Evolutionary conservation across 2,888 invertebrate species (phyloP).

Genomic region (Alcis repandata): DNA sequence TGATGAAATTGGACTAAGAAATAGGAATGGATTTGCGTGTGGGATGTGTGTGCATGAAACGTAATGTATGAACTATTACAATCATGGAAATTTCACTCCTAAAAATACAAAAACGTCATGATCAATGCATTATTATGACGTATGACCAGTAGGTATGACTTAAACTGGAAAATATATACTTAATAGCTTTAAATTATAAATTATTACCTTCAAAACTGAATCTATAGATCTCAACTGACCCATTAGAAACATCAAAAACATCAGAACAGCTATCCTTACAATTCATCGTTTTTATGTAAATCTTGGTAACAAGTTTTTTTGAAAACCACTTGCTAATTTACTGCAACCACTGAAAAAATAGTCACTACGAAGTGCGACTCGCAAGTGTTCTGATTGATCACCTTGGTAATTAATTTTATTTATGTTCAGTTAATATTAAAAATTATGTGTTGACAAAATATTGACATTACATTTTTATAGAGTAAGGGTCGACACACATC

Average conservation of each 20-base stretch:
- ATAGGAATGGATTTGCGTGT: too few relatives aligned
- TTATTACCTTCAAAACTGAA: slow-evolving; percentile 23
- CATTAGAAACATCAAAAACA: slow-evolving; percentile 4
- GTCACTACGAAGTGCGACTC: not conserved
- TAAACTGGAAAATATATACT: too few relatives aligned
- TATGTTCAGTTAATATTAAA: slow-evolving; percentile 38
- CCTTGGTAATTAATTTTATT: slow-evolving; percentile 67
- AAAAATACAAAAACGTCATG: too few relatives aligned
- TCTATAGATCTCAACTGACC: slow-evolving; percentile 5
- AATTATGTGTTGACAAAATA: slow-evolving; percentile 19
- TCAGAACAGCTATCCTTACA: slow-evolving; percentile 5
- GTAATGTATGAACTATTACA: too few relatives aligned
- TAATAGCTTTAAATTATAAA: too few relatives aligned
- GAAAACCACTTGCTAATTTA: slow-evolving; percentile 1
- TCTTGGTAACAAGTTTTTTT: not conserved
- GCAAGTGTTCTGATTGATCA: slow-evolving; percentile 50
- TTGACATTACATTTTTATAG: too few relatives aligned
- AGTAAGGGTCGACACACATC: too few relatives aligned
- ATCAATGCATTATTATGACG: too few relatives aligned
- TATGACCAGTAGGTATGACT: too few relatives aligned
- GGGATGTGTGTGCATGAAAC: too few relatives aligned
- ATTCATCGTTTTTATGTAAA: slow-evolving; percentile 10
- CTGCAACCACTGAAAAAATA: not conserved
- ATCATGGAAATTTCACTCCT: too few relatives aligned
- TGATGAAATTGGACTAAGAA: not conserved